A percentile compares a stretch with the other conserved stretches of the same genome.
phyloP scores from a whole-genome alignment of 2,888 invertebrate genomes.

The Diarsia rubi region DNA sequence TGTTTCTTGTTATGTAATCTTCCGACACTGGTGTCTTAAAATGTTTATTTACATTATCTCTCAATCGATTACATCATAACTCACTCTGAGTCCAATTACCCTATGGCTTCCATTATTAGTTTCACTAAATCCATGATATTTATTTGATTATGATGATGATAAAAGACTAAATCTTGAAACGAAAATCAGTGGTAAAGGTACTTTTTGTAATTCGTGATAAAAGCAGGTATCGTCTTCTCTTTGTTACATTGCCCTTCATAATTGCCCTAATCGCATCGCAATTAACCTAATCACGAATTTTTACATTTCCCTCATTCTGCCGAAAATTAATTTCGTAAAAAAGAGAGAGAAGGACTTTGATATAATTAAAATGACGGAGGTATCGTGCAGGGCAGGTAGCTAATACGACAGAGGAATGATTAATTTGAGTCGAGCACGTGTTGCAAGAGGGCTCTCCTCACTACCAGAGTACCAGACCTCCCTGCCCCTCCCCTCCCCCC shows the following conservation, averaged over 20 bases:
- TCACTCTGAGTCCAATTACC: neutral
- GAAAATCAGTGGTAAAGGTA: neutral
- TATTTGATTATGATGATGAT: no score
- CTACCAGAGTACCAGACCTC: slow-evolving; percentile 3
- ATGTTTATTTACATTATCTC: neutral
- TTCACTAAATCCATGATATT: neutral
- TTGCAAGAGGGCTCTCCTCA: slow-evolving; percentile 44
- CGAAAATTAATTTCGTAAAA: slow-evolving; percentile 51
- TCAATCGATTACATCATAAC: neutral
- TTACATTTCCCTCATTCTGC: slow-evolving; percentile 43
- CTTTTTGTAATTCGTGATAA: slow-evolving; percentile 12
- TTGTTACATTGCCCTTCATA: slow-evolving; percentile 23
- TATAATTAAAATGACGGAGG: slow-evolving; percentile 65
- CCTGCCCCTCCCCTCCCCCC: neutral
- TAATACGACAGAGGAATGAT: slow-evolving; percentile 70
- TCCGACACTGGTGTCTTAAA: neutral
- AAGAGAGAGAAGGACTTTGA: slow-evolving; percentile 41
- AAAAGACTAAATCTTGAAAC: neutral
- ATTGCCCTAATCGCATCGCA: slow-evolving; percentile 41
- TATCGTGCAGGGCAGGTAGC: slow-evolving; percentile 62
- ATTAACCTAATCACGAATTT: slow-evolving; percentile 49
- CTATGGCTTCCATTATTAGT: neutral
- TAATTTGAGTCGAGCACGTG: slow-evolving; percentile 65
- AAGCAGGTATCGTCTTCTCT: neutral
- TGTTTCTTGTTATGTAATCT: neutral